These are phyloP conservation scores for Coecobrya sp. DNA, from an alignment of 2,888 invertebrate genomes.

Conservation along the genomic window DNA sequence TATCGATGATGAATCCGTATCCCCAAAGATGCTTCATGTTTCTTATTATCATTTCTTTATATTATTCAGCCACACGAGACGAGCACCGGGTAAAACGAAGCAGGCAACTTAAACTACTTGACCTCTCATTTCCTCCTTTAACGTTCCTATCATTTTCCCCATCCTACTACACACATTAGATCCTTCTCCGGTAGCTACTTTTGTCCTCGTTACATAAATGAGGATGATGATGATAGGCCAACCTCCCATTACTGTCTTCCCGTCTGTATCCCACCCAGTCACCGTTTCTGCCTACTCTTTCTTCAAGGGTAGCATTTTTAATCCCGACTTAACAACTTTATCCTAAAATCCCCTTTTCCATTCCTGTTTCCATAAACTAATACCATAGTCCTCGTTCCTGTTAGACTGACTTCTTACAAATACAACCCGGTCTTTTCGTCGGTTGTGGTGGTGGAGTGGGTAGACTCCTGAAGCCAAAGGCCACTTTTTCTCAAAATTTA, in stretches of 20 bases:
- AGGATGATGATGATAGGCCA: slow-evolving; percentile 67
- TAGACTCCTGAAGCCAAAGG: slow-evolving; percentile 60
- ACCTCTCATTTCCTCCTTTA: slow-evolving; percentile 73
- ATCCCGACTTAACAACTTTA: slow-evolving; percentile 78
- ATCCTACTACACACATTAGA: background rate
- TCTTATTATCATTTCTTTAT: no score
- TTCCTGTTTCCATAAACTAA: slow-evolving; percentile 54
- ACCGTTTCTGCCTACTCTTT: background rate
- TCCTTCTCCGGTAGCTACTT: slow-evolving; percentile 35
- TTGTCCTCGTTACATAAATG: slow-evolving; percentile 77
- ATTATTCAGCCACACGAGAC: background rate
- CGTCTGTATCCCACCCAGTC: no score
- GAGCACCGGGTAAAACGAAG: background rate
- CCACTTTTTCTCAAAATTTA: slow-evolving; percentile 54
- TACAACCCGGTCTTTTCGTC: slow-evolving; percentile 21
- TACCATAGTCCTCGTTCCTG: slow-evolving; percentile 37
- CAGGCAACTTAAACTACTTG: slow-evolving; percentile 56
- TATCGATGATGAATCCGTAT: no score
- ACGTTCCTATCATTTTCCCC: slow-evolving; percentile 58
- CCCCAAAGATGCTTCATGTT: background rate
- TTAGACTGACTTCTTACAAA: slow-evolving; percentile 59
- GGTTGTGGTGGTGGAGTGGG: background rate
- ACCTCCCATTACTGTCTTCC: slow-evolving; percentile 63
- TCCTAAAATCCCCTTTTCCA: slow-evolving; percentile 74
- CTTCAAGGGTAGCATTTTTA: slow-evolving; percentile 62